Percentiles rank a stretch among this genome's conserved stretches.
phyloP scores from a whole-genome alignment of 2,113 vertebrate species.

The Sprattus sprattus region DNA sequence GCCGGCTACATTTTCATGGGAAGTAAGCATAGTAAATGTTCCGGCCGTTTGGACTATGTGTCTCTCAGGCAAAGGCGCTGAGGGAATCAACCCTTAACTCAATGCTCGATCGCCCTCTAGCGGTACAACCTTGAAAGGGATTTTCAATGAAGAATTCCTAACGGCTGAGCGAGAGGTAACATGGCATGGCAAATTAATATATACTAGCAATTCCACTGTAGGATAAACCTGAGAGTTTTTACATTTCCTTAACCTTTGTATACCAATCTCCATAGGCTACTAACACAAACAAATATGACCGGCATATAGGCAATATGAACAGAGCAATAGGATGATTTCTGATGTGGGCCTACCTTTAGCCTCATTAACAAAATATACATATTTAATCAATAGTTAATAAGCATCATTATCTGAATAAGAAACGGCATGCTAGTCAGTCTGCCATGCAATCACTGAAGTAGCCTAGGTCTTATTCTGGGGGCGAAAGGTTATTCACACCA shows the following conservation, averaged over 20 bases:
- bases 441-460: no score
- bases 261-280: background rate
- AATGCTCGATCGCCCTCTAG: constrained; percentile 56
- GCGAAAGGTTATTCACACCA: no score
- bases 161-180: background rate
- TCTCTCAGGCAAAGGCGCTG: background rate
- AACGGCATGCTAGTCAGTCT: no score
- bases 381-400: no score
- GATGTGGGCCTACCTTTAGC: background rate
- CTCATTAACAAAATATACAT: background rate
- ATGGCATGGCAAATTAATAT: no score
- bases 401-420: no score
- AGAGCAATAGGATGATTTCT: background rate
- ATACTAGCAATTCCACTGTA: background rate
- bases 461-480: no score
- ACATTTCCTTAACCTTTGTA: background rate
- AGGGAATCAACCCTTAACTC: background rate
- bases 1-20: background rate
- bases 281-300: background rate
- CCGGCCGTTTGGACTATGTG: background rate
- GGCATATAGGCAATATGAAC: background rate
- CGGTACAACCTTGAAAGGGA: constrained; percentile 20
- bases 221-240: no score
- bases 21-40: background rate
- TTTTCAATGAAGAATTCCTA: background rate